Evolutionary conservation across 2,888 invertebrate species (phyloP).

Genomic region (Synergus laeviventris): DNA sequence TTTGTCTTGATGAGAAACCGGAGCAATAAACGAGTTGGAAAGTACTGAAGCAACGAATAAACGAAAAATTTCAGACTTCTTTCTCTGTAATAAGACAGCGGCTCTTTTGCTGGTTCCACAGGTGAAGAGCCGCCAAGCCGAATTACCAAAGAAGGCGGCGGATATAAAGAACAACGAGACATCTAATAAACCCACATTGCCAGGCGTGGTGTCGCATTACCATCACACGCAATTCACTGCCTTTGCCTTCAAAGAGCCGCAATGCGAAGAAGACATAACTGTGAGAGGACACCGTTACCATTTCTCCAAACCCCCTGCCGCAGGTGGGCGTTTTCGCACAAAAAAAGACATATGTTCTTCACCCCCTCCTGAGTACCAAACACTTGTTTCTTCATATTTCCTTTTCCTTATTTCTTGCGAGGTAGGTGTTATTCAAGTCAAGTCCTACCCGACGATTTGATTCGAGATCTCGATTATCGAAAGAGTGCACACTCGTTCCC

Average conservation of each 20-base stretch:
- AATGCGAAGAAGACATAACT: conserved; percentile 14
- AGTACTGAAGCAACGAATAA: conserved; percentile 4
- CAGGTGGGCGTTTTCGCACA: conserved; percentile 16
- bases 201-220: conserved; percentile 47
- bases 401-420: background rate
- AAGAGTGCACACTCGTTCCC: conserved; percentile 27
- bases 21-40: conserved; percentile 2
- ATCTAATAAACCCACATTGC: conserved; percentile 46
- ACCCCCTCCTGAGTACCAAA: conserved; percentile 1
- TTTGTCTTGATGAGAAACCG: background rate
- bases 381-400: conserved; percentile 18
- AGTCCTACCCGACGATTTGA: conserved; percentile 1
- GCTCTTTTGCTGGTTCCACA: conserved; percentile 18
- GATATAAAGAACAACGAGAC: conserved; percentile 37
- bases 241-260: conserved; percentile 9
- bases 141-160: conserved; percentile 38
- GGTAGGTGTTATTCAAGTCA: conserved; percentile 3
- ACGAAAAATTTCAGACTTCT: background rate
- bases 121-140: conserved; percentile 20
- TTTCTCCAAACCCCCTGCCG: background rate
- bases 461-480: conserved; percentile 19
- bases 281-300: background rate
- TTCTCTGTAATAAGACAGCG: conserved; percentile 23
- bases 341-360: conserved; percentile 9
- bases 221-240: conserved; percentile 38